Percentiles rank a stretch among this genome's conserved stretches.
phyloP scores from a whole-genome alignment of 2,888 invertebrate species.

The Lapara coniferarum region DNA sequence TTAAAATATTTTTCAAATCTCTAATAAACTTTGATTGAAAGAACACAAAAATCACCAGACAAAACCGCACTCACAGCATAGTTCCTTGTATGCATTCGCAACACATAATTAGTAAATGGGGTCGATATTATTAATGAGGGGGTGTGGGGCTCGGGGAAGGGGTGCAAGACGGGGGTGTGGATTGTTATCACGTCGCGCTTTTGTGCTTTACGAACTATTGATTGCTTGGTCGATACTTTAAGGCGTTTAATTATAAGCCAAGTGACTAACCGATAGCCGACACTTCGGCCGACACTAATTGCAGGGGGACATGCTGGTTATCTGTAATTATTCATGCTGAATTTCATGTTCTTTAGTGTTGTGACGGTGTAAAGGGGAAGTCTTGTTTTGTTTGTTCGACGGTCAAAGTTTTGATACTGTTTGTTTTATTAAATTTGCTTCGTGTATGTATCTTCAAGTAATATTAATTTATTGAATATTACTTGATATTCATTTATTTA shows the following conservation, averaged over 20 bases:
- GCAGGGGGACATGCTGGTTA: conserved; percentile 68
- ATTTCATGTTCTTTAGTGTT: conserved; percentile 41
- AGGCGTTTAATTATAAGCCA: conserved; percentile 78
- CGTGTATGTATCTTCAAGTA: too few relatives aligned
- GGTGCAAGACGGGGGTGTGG: conserved; percentile 58
- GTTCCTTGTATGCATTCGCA: conserved; percentile 74
- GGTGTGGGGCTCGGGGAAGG: conserved; percentile 49
- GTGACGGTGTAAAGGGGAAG: neutral
- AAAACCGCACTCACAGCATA: neutral
- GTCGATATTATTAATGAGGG: conserved; percentile 83
- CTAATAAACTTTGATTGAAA: too few relatives aligned
- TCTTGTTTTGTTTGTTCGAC: neutral
- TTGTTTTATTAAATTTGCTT: too few relatives aligned
- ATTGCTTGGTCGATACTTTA: conserved; percentile 80
- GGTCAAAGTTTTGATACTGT: neutral
- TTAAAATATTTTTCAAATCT: too few relatives aligned
- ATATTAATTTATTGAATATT: too few relatives aligned
- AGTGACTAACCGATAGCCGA: conserved; percentile 70
- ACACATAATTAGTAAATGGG: conserved; percentile 82
- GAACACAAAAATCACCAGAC: neutral
- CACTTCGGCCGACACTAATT: conserved; percentile 80
- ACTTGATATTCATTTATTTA: too few relatives aligned
- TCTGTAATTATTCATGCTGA: conserved; percentile 75
- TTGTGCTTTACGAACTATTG: conserved; percentile 81
- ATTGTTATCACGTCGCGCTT: conserved; percentile 81